Base-by-base conservation (phyloP, 2,888 invertebrate genomes). In the Protonemura montana region DNA sequence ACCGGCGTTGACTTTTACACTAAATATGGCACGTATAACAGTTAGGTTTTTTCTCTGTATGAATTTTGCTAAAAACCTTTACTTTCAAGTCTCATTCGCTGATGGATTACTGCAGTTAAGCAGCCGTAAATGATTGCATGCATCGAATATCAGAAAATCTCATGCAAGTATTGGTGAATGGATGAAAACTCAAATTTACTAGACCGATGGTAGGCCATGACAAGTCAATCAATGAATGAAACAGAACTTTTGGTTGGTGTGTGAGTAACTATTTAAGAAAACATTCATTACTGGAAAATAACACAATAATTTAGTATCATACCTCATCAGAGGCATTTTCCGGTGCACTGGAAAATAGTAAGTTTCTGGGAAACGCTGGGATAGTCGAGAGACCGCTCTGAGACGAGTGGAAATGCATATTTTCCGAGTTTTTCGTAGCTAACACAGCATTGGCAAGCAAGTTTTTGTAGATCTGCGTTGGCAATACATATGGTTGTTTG, bases 391-490 rank as follows among this genome's bases (percentile, higher is more conserved):
- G 42, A 29, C 78, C 16, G 26, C 78, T 41, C 21, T 76, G 87
- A 42, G 87, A 35, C 10, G 85, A 35, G 0, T 87, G 76, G 41
- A 86, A 85, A 16, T 86, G 87, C 87, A 87, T 86, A 27, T 80
- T 87, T 85, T 88, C 88, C 88, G 90, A 30, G 35, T 26, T 91
- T 90, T 91, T 93, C 83, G 94, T 93, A 82, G 94, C 94, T 85
- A 94, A 92, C 25, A 94, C 94, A n/a, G 94, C 94, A 90, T 93
- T 96, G 16, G 96, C 96, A 90, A 96, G 91, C 88, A 96, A 93
- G 89, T 94, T 96, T 91, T 96, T 96, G 90, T 96, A 96, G 89
- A 96, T 92, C 90, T 96, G 96, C 86, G 95, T 94, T 13, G 96
- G 96, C 88, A 96, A 92, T 85, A 96, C 91, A 89, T 95, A 95